These are phyloP conservation scores for Numida meleagris DNA, from an alignment of 2,113 vertebrate genomes.

Conservation along the genomic window DNA sequence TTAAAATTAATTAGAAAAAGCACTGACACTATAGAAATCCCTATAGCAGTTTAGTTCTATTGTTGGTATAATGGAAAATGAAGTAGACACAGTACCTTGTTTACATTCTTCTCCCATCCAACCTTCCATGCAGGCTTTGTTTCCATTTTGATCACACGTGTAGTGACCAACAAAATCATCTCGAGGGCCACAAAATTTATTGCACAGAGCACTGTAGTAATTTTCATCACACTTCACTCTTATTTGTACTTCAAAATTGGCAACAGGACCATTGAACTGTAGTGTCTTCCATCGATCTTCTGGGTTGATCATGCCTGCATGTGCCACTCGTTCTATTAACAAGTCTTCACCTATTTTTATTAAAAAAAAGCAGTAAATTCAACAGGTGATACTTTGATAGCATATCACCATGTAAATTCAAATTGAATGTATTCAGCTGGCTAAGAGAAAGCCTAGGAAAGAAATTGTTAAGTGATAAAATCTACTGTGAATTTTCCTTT, in stretches of 20 bases:
- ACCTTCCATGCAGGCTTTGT: constrained; percentile 92
- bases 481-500: constrained; percentile 70
- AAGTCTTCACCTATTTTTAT: constrained; percentile 77
- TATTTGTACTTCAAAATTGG: constrained; percentile 86
- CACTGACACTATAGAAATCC: background rate
- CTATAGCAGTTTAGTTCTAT: background rate
- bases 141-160: constrained; percentile 89
- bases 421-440: background rate
- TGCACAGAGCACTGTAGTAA: constrained; percentile 93
- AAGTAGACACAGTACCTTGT: constrained; percentile 77
- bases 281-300: constrained; percentile 88
- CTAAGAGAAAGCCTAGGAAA: constrained; percentile 20
- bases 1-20: background rate
- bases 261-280: constrained; percentile 80
- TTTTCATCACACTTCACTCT: constrained; percentile 90
- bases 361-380: background rate
- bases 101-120: constrained; percentile 91
- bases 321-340: constrained; percentile 87
- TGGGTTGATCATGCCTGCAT: constrained; percentile 90
- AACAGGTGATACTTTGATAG: background rate
- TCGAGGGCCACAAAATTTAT: constrained; percentile 91
- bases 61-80: background rate
- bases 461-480: constrained; percentile 30
- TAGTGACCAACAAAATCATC: constrained; percentile 95
- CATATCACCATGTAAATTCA: background rate